These are phyloP conservation scores for Otolemur crassicaudatus DNA, from an alignment of 2,797 vertebrate genomes.

Conservation along the genomic window DNA sequence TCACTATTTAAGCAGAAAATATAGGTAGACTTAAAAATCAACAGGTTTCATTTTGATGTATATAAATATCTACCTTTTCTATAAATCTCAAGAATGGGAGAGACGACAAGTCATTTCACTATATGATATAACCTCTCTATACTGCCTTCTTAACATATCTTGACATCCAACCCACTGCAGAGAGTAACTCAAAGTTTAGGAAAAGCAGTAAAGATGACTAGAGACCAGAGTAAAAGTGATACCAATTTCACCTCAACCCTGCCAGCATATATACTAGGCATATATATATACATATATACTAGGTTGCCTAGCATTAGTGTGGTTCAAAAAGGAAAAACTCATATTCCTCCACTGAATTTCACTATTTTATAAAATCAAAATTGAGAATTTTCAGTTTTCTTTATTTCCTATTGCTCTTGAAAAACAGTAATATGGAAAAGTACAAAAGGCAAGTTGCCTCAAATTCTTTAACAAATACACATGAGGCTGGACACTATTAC, in stretches of 20 bases:
- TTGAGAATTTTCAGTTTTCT: conserved; percentile 25
- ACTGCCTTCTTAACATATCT: background rate
- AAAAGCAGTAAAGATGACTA: background rate
- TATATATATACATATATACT: background rate
- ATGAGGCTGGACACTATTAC: background rate
- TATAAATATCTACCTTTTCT: conserved; percentile 9
- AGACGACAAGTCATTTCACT: conserved; percentile 28
- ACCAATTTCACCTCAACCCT: background rate
- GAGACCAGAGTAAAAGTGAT: background rate
- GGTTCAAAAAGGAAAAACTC: conserved; percentile 12
- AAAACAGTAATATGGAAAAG: conserved; percentile 23
- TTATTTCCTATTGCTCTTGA: conserved; percentile 18
- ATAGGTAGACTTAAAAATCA: conserved; percentile 50
- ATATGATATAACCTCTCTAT: background rate
- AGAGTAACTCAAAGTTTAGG: background rate
- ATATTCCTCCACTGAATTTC: background rate
- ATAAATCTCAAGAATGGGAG: conserved; percentile 27
- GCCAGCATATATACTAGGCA: background rate
- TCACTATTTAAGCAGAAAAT: conserved; percentile 47
- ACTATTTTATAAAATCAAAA: conserved; percentile 29
- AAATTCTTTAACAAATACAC: conserved; percentile 54
- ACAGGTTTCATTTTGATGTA: conserved; percentile 56
- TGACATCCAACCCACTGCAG: background rate
- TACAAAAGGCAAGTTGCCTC: conserved; percentile 19
- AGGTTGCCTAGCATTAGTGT: background rate